Conservation (phyloP, 2,797 vertebrate genomes). For the Diplodus puntazzo region DNA sequence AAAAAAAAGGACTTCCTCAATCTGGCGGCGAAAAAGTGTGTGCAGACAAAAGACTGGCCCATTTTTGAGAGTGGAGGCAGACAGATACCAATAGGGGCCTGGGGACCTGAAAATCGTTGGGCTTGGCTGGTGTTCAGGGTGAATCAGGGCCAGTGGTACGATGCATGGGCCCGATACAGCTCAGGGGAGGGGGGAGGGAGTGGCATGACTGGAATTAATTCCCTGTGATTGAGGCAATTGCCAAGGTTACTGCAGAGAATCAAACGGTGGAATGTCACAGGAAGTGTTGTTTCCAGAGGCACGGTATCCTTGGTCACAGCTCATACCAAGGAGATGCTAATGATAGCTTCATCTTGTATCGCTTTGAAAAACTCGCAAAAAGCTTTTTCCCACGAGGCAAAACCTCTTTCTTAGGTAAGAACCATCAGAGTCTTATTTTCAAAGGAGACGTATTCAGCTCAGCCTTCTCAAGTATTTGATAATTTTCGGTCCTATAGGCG, state of each 20-base stretch:
- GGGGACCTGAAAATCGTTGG: conserved; percentile 79
- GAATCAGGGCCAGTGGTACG: conserved; percentile 77
- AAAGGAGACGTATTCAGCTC: conserved; percentile 44
- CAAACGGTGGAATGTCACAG: conserved; percentile 82
- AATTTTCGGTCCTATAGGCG: conserved; percentile 18
- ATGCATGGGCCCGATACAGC: conserved; percentile 74
- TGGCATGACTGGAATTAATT: conserved; percentile 88
- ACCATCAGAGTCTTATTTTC: conserved; percentile 52
- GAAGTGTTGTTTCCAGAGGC: conserved; percentile 79
- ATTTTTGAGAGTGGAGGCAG: conserved; percentile 74
- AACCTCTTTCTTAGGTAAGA: conserved; percentile 51
- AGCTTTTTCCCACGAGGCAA: conserved; percentile 52
- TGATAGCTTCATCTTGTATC: conserved; percentile 64
- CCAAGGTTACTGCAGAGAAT: conserved; percentile 87
- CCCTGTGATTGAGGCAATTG: conserved; percentile 82
- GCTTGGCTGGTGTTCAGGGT: conserved; percentile 82
- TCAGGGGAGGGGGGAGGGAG: conserved; percentile 57
- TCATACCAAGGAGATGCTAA: conserved; percentile 79
- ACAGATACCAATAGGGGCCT: conserved; percentile 76
- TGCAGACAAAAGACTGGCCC: conserved; percentile 72
- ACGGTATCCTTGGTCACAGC: conserved; percentile 74
- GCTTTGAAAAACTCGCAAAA: conserved; percentile 57
- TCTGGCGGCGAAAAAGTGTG: conserved; percentile 60
- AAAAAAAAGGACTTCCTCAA: conserved; percentile 54
- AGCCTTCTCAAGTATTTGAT: conserved; percentile 32